These are phyloP conservation scores for Crocuta crocuta DNA, from an alignment of 2,113 vertebrate genomes.

Conservation along the genomic window DNA sequence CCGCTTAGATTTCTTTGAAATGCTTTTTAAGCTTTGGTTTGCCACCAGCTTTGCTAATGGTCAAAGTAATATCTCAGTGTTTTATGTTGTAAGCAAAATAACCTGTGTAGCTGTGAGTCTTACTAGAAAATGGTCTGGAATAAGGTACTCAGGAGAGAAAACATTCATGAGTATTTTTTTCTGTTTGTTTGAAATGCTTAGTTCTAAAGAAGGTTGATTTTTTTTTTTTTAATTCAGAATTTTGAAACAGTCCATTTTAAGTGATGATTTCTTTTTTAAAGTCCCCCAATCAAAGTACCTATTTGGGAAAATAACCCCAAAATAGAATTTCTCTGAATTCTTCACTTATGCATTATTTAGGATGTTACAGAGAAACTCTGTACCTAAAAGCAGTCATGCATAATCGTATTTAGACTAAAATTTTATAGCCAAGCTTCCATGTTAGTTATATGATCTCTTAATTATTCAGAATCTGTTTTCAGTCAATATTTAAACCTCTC, in stretches of 20 bases:
- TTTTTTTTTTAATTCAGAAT: not conserved
- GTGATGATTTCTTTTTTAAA: not conserved
- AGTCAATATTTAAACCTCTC: conserved; percentile 27
- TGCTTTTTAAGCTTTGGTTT: not conserved
- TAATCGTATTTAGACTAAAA: conserved; percentile 19
- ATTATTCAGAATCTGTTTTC: conserved; percentile 28
- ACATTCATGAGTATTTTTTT: not conserved
- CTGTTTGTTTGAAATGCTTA: conserved; percentile 19
- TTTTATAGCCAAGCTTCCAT: conserved; percentile 34
- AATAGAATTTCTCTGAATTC: conserved; percentile 8
- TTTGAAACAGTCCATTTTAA: conserved; percentile 15
- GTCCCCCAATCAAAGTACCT: not conserved
- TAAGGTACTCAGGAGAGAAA: not conserved
- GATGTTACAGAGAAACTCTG: not conserved
- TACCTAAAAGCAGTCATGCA: not conserved
- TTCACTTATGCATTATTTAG: not conserved
- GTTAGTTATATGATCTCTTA: not conserved
- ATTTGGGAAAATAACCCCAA: not conserved
- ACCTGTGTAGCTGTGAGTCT: not conserved
- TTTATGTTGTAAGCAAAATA: conserved; percentile 25
- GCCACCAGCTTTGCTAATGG: not conserved
- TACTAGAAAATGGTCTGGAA: not conserved
- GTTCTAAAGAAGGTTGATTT: not conserved
- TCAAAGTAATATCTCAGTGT: conserved; percentile 28
- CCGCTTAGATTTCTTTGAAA: conserved; percentile 3